phyloP scores from a whole-genome alignment of 1,140 invertebrate genomes.

The Lepidostoma basale region DNA sequence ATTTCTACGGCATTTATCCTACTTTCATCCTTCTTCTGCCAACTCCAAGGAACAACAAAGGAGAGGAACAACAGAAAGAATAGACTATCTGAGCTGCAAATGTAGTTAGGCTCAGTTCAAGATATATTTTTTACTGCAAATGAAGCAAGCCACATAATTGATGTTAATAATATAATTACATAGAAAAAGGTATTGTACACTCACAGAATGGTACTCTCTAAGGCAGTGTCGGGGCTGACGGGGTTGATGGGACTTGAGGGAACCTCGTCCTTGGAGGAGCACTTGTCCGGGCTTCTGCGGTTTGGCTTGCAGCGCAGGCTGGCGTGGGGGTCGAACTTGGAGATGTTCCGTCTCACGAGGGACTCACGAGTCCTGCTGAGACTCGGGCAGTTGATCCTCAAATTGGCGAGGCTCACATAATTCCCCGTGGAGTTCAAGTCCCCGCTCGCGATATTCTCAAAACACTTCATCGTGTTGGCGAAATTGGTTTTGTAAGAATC shows the following conservation, averaged over 20 bases:
- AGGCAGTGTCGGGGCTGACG: conserved; percentile 27
- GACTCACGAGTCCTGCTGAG: conserved; percentile 40
- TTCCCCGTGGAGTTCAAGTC: conserved; percentile 50
- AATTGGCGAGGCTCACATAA: conserved; percentile 57
- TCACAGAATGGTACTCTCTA: conserved; percentile 41
- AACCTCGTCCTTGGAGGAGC: conserved; percentile 32
- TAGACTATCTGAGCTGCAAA: no score
- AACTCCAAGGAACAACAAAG: no score
- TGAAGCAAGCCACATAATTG: no score
- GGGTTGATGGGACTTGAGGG: conserved; percentile 3
- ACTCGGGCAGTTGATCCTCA: conserved; percentile 53
- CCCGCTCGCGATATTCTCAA: not conserved
- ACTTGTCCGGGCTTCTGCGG: conserved; percentile 39
- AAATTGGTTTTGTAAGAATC: conserved; percentile 8
- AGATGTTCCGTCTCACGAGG: conserved; percentile 42
- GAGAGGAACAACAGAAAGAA: no score
- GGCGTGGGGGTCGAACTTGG: conserved; percentile 39
- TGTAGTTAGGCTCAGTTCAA: no score
- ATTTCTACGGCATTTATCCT: no score
- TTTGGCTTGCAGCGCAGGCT: conserved; percentile 40
- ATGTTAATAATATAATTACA: no score
- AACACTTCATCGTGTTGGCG: conserved; percentile 13
- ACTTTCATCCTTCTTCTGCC: no score
- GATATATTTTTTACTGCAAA: no score
- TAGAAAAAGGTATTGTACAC: no score